Evolutionary conservation across 2,797 vertebrate species (phyloP).

Genomic region (Ambastaia sidthimunki): DNA sequence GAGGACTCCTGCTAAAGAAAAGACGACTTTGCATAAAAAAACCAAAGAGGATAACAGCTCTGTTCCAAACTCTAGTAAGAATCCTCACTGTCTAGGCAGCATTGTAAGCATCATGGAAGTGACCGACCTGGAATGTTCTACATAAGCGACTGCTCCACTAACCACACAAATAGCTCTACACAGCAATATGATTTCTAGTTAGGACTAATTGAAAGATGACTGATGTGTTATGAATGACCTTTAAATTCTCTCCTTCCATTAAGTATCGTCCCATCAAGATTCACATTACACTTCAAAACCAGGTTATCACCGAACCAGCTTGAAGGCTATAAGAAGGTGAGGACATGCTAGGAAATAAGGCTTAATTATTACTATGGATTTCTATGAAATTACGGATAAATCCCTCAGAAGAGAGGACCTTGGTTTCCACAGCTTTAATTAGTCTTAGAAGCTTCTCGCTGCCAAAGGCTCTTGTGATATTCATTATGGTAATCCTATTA

Average conservation of each 20-base stretch:
- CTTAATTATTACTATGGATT: constrained; percentile 60
- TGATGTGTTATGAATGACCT: neutral
- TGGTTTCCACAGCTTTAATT: constrained; percentile 67
- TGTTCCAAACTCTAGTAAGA: no score
- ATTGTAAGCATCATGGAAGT: neutral
- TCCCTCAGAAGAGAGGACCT: constrained; percentile 47
- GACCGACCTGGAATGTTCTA: neutral
- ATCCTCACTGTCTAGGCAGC: neutral
- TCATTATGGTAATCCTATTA: constrained; percentile 78
- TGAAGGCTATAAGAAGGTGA: constrained; percentile 2
- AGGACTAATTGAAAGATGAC: neutral
- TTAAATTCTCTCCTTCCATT: neutral
- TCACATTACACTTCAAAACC: constrained; percentile 56
- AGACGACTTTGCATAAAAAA: neutral
- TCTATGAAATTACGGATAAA: constrained; percentile 55
- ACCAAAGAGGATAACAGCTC: neutral
- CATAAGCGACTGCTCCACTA: neutral
- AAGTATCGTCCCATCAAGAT: constrained; percentile 30
- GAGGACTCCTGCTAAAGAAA: neutral
- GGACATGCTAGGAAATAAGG: constrained; percentile 27
- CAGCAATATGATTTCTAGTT: neutral
- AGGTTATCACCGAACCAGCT: constrained; percentile 50
- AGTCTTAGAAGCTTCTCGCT: constrained; percentile 65
- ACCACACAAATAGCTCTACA: neutral
- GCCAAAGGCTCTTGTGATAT: constrained; percentile 67